Evolutionary conservation across 1,140 invertebrate species (phyloP).

Genomic region (Caenorhabditis elegans): DNA sequence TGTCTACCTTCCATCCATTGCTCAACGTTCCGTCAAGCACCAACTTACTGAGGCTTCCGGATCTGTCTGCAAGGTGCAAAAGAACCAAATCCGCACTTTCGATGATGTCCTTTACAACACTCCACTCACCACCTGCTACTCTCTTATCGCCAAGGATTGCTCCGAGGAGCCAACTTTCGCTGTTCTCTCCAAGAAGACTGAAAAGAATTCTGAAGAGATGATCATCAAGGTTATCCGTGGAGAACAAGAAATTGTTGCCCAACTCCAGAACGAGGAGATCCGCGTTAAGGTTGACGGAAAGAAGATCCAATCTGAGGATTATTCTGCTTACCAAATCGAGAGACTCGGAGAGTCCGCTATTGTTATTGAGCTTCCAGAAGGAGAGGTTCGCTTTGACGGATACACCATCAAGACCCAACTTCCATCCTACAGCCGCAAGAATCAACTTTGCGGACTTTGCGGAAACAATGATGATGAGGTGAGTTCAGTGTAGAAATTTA

Average conservation of each 20-base stretch:
- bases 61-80: slow-evolving; percentile 6
- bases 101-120: slow-evolving; percentile 38
- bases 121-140: slow-evolving; percentile 52
- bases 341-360: slow-evolving; percentile 11
- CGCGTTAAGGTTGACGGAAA: slow-evolving; percentile 35
- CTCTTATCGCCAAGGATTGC: slow-evolving; percentile 60
- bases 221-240: slow-evolving; percentile 50
- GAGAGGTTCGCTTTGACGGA: slow-evolving; percentile 54
- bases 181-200: slow-evolving; percentile 47
- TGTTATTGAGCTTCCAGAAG: slow-evolving; percentile 38
- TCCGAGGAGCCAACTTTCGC: slow-evolving; percentile 57
- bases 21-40: slow-evolving; percentile 27
- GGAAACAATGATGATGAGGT: slow-evolving; percentile 46
- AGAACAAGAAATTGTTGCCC: slow-evolving; percentile 37
- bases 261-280: slow-evolving; percentile 26
- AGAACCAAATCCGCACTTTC: slow-evolving; percentile 33
- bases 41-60: background rate
- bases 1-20: slow-evolving; percentile 3
- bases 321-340: slow-evolving; percentile 22
- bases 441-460: slow-evolving; percentile 50
- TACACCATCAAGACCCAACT: slow-evolving; percentile 47
- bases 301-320: background rate
- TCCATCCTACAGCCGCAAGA: slow-evolving; percentile 11
- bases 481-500: background rate
- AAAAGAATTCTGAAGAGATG: slow-evolving; percentile 31